Conservation (phyloP, 2,888 invertebrate genomes). For the Agrochola circellaris region DNA sequence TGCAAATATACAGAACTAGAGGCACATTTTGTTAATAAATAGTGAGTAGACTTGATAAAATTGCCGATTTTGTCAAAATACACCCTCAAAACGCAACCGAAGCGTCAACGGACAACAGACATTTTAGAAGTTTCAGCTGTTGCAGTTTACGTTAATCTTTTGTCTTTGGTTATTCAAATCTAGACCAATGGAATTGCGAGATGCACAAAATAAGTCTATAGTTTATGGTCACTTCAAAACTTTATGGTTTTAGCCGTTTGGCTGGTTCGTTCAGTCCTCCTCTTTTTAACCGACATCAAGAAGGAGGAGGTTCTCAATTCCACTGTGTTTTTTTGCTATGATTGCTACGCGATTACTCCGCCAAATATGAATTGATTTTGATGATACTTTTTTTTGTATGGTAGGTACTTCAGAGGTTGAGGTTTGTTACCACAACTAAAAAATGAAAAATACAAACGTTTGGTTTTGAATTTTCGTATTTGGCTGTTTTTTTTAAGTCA, state of each 20-base stretch:
- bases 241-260: conserved; percentile 43
- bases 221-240: conserved; percentile 13
- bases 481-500: too few relatives aligned
- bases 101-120: conserved; percentile 89
- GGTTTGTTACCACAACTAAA: too few relatives aligned
- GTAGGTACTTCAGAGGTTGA: too few relatives aligned
- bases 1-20: conserved; percentile 67
- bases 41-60: conserved; percentile 77
- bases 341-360: too few relatives aligned
- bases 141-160: conserved; percentile 83
- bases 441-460: too few relatives aligned
- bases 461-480: too few relatives aligned
- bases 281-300: not conserved
- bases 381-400: too few relatives aligned
- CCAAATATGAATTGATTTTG: too few relatives aligned
- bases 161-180: conserved; percentile 84
- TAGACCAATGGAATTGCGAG: conserved; percentile 77
- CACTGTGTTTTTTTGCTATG: too few relatives aligned
- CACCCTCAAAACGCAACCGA: conserved; percentile 82
- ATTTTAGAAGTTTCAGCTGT: conserved; percentile 88
- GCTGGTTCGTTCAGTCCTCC: not conserved
- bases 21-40: conserved; percentile 78
- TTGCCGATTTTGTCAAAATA: conserved; percentile 73
- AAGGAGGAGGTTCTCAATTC: too few relatives aligned
- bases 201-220: conserved; percentile 16